Evolutionary conservation across 1,140 invertebrate species (phyloP).

Genomic region (Caerostris darwini): DNA sequence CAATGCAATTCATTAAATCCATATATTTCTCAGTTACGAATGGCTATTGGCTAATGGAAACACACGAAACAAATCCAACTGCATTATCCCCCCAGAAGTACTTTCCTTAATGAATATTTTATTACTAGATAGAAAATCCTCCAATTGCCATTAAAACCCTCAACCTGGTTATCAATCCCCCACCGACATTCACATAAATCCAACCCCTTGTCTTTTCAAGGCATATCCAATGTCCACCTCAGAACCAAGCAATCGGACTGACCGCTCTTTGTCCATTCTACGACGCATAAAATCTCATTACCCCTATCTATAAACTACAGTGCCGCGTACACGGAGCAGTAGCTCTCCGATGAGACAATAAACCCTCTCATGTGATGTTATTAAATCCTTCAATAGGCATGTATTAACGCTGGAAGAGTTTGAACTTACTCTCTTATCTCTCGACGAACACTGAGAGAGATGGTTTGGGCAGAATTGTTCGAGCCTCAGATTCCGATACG

Average conservation of each 20-base stretch:
- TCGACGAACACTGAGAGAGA: slow-evolving; percentile 49
- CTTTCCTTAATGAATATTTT: slow-evolving; percentile 45
- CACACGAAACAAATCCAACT: neutral
- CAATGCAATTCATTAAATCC: neutral
- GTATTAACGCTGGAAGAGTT: slow-evolving; percentile 41
- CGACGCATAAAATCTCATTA: slow-evolving; percentile 65
- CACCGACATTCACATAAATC: slow-evolving; percentile 56
- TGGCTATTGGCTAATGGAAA: slow-evolving; percentile 24
- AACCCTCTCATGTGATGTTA: slow-evolving; percentile 72
- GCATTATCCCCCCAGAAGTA: slow-evolving; percentile 10
- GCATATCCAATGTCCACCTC: slow-evolving; percentile 9
- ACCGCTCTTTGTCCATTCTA: slow-evolving; percentile 56
- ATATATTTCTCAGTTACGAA: neutral
- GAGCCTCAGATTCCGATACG: slow-evolving; percentile 25
- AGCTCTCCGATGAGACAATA: slow-evolving; percentile 58
- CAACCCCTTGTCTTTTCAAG: neutral
- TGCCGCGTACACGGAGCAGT: neutral
- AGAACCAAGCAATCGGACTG: slow-evolving; percentile 49
- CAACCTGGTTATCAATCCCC: slow-evolving; percentile 6
- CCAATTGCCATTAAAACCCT: neutral
- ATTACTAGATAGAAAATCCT: neutral
- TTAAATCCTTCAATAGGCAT: slow-evolving; percentile 73
- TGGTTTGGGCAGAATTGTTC: slow-evolving; percentile 55
- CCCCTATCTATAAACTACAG: slow-evolving; percentile 72
- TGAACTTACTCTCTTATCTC: slow-evolving; percentile 51